Percentiles rank a stretch among this genome's conserved stretches.
Evolutionary conservation across 2,888 invertebrate species (phyloP).

Genomic region (Beris morrisii): DNA sequence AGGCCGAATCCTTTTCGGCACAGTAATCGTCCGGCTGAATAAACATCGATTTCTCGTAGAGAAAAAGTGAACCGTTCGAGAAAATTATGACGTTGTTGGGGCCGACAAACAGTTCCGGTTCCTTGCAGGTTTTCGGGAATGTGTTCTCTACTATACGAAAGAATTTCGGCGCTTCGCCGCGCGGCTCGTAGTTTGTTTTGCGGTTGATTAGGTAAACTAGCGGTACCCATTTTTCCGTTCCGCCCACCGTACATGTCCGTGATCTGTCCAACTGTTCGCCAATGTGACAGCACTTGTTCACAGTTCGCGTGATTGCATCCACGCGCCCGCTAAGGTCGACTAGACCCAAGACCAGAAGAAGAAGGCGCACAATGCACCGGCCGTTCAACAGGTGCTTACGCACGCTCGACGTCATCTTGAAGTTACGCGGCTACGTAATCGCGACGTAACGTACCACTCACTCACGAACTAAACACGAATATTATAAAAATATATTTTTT

Average conservation of each 20-base stretch:
- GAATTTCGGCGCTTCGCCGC: constrained; percentile 54
- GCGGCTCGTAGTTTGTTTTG: constrained; percentile 52
- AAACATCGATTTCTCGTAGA: constrained; percentile 57
- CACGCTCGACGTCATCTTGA: no score
- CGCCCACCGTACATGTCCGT: constrained; percentile 50
- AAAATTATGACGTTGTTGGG: constrained; percentile 58
- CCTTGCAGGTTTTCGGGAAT: constrained; percentile 51
- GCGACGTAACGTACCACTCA: no score
- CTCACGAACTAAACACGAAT: no score
- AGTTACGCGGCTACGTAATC: no score
- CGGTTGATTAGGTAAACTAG: constrained; percentile 61
- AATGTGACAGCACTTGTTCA: constrained; percentile 61
- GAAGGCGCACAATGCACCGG: no score
- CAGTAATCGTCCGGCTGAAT: constrained; percentile 67
- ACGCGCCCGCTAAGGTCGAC: background rate
- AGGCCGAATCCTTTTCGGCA: constrained; percentile 65
- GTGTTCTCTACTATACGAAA: constrained; percentile 55
- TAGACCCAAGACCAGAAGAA: background rate
- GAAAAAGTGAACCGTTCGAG: constrained; percentile 66
- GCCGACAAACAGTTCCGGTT: constrained; percentile 53
- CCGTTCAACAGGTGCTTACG: constrained; percentile 10
- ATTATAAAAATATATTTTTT: no score
- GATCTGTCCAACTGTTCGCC: constrained; percentile 57
- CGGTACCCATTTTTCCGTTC: constrained; percentile 60
- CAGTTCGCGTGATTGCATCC: constrained; percentile 33